Base-by-base conservation (phyloP, 2,888 invertebrate species). In the Platerodrilus igneus region DNA sequence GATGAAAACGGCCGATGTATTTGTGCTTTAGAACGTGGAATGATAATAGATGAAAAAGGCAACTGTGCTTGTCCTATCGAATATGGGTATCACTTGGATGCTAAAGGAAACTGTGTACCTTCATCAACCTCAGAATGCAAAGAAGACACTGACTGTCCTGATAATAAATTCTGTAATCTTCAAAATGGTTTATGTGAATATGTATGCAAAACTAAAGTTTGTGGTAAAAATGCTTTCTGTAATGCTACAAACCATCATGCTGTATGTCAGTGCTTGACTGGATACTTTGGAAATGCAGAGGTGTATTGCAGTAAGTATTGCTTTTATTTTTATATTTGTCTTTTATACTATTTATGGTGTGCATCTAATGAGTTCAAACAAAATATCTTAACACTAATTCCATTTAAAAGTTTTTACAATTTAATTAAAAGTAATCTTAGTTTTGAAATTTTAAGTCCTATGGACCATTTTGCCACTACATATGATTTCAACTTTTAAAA, bases 1-100 rank as follows among this genome's bases (percentile, higher is more conserved):
- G 86, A 87, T 55, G 78, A 81, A 35, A 76, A 80, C 22, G 89
- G 88, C 1, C 82, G 83, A 26, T 92, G 91, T 59, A 81, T 86
- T 1, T 92, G 91, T 59, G 88, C 86, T 35, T 67, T 84, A 4
- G 83, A 83, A 48, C 79, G 82, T 40, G 90, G 90, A 16, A 78
- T 83, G 66, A 79, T 83, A 9, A 78, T 84, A 16, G 86, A 86
- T 45, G 85, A 86, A 41, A 77, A 83, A 22, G 83, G 81, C 17
- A 77, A 78, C 54, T 92, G 92, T 61, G 78, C 83, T 1, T 85
- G 85, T 48, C 83, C 85, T 1, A 75, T 77, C 2, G 76, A 80
- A 50, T 75, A 78, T 53, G 83, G 83, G 27, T 84, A 83, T 56
- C 70, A 72, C 13, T 63, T 83, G 1, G 80, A 81, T 33, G 54